These are phyloP conservation scores for Daubentonia madagascariensis DNA, from an alignment of 2,113 vertebrate genomes.

Conservation along the genomic window DNA sequence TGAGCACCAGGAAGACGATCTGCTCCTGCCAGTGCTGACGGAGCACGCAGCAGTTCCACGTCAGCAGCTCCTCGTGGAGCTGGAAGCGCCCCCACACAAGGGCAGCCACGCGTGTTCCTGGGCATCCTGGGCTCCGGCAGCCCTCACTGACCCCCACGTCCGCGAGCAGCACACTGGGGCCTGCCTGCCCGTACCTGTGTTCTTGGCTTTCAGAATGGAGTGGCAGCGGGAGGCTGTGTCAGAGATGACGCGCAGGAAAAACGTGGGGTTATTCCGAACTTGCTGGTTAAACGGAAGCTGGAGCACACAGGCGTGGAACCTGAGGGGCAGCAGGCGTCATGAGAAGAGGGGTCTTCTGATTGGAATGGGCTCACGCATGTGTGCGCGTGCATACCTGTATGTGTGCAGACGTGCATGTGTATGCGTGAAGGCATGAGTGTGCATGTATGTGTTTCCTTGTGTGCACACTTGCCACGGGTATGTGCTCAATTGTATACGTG, in stretches of 20 bases:
- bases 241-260: constrained; percentile 89
- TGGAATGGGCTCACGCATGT: rapidly evolving
- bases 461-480: neutral
- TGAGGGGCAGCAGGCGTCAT: neutral
- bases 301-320: constrained; percentile 92
- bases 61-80: too few relatives aligned
- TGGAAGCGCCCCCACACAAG: too few relatives aligned
- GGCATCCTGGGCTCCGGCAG: too few relatives aligned
- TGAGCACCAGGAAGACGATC: too few relatives aligned
- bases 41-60: too few relatives aligned
- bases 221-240: constrained; percentile 83
- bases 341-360: rapidly evolving
- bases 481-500: neutral
- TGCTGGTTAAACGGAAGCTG: constrained; percentile 90
- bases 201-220: constrained; percentile 83
- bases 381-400: rapidly evolving
- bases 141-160: too few relatives aligned
- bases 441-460: too few relatives aligned
- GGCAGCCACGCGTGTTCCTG: too few relatives aligned
- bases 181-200: constrained; percentile 84
- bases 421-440: too few relatives aligned
- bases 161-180: too few relatives aligned
- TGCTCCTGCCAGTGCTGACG: too few relatives aligned
- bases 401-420: too few relatives aligned
- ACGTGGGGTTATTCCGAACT: constrained; percentile 86